phyloP scores from a whole-genome alignment of 2,113 vertebrate species.

The Elephantulus edwardii region DNA sequence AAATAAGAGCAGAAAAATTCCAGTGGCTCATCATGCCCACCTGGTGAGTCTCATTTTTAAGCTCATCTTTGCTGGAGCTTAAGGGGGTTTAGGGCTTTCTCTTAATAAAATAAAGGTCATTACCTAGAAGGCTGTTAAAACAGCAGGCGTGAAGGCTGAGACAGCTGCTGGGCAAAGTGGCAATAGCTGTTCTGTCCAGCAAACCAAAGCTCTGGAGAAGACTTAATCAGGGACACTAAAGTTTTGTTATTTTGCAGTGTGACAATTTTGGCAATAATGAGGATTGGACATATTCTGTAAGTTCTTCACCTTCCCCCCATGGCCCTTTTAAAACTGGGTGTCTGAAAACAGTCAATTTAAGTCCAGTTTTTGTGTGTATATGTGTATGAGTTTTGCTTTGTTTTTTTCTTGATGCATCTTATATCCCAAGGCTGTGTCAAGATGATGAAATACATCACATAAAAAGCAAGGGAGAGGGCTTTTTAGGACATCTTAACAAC shows the following conservation, averaged over 20 bases:
- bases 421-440: constrained; percentile 50
- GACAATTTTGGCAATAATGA: constrained; percentile 25
- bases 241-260: constrained; percentile 41
- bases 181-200: neutral
- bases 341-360: neutral
- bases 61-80: constrained; percentile 52
- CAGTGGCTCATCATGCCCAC: neutral
- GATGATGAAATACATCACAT: constrained; percentile 47
- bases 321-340: neutral
- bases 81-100: constrained; percentile 69
- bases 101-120: constrained; percentile 74
- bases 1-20: constrained; percentile 26
- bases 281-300: constrained; percentile 6
- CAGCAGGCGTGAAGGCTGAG: constrained; percentile 64
- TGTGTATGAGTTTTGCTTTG: no score
- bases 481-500: constrained; percentile 46
- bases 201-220: constrained; percentile 15
- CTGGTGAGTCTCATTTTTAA: constrained; percentile 64
- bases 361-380: neutral
- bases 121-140: constrained; percentile 69
- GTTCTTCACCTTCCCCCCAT: neutral
- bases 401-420: constrained; percentile 18
- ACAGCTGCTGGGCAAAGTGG: constrained; percentile 59
- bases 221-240: neutral
- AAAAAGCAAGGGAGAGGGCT: constrained; percentile 1